Base-by-base conservation (phyloP, 2,113 vertebrate genomes). In the Echinops telfairi region DNA sequence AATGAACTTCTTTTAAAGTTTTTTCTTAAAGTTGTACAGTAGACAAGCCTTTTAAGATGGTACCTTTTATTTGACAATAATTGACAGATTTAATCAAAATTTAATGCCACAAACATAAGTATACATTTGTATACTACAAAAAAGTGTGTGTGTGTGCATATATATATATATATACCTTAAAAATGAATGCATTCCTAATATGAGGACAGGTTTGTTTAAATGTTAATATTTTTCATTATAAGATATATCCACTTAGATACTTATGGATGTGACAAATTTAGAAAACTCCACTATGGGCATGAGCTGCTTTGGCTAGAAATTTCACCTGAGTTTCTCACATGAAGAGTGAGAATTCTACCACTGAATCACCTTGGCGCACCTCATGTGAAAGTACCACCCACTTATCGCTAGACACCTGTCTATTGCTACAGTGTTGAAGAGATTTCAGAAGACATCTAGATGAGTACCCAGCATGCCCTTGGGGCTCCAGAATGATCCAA, bases 11-110 rank as follows among this genome's bases (percentile, higher is more conserved):
- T 31, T 78, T 47, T 16, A 38, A 75, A 6, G 12, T 12, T 53
- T 53, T 40, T 88, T n/a, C 53, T 92, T 89, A 47, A 73, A 78
- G 77, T 12, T 58, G 23, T 64, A 15, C 22, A 53, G 31, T 33
- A 73, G 47, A 17, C 60, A 86, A 36, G 19, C 8, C 36, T 83
- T 77, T 79, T 83, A 76, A 91, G 47, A 47, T 83, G 57, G 70
- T 22, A 15, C 9, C 68, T 92, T 83, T 78, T 81, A 6, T 20
- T 81, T 92, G 92, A 87, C 23, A 78, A 7, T 33, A 22, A 47
- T 73, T 92, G 93, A 87, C 23, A 78, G 33, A 14, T 40, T 92
- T 94, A 58, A 73, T 66, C 36, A 88, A 19, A 88, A 83, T 86
- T 80, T 40, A 86, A 2, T 70, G 70, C 38, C 81, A 81, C 43